phyloP scores from a whole-genome alignment of 2,888 invertebrate species.

The Mesorhabditis sp. region DNA sequence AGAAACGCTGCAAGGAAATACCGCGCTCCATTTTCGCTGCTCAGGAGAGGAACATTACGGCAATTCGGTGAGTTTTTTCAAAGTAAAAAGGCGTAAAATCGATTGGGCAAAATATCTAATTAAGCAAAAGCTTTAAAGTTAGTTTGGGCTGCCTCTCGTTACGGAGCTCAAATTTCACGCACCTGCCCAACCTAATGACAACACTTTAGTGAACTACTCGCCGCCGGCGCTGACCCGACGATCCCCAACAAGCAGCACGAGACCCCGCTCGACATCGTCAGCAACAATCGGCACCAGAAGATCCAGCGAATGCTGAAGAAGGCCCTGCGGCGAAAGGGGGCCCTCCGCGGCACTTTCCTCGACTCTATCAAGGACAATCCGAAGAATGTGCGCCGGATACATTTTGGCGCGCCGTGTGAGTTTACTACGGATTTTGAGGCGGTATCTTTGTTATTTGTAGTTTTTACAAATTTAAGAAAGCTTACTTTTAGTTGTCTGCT shows the following conservation, averaged over 20 bases:
- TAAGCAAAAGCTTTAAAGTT: no score
- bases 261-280: constrained; percentile 37
- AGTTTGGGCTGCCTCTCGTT: neutral
- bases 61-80: constrained; percentile 64
- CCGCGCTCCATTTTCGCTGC: constrained; percentile 96
- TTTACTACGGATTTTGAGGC: neutral
- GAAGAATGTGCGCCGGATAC: neutral
- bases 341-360: neutral
- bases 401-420: neutral
- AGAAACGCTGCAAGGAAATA: constrained; percentile 75
- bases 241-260: constrained; percentile 37
- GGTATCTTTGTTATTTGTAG: no score
- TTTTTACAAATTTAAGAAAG: no score
- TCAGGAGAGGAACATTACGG: constrained; percentile 81
- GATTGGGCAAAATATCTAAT: no score
- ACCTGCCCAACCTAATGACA: neutral
- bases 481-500: neutral
- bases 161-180: constrained; percentile 11
- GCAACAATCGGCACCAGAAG: constrained; percentile 24
- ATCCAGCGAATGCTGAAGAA: constrained; percentile 16
- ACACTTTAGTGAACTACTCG: constrained; percentile 30
- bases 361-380: neutral
- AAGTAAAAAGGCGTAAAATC: no score
- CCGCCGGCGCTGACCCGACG: constrained; percentile 29
- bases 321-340: neutral